phyloP scores from a whole-genome alignment of 2,113 vertebrate species.

The Ameiurus melas region DNA sequence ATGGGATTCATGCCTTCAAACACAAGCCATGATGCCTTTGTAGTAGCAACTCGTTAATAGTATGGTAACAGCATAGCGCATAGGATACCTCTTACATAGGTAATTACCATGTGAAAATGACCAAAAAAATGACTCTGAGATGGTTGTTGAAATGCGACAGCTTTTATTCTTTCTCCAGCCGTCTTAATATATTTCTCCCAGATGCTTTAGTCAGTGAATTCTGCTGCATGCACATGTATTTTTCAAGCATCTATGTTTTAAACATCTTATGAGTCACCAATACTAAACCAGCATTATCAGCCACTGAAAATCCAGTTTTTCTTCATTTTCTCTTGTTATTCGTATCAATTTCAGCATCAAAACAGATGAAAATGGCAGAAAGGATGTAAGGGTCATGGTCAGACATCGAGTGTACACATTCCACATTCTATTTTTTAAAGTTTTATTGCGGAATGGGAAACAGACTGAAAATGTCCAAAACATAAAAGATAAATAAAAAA shows the following conservation, averaged over 20 bases:
- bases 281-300: neutral
- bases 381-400: constrained; percentile 1
- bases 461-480: neutral
- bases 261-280: constrained; percentile 3
- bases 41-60: constrained; percentile 20
- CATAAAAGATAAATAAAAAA: neutral
- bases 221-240: constrained; percentile 14
- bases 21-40: constrained; percentile 9
- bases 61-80: constrained; percentile 26
- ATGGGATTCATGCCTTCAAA: constrained; percentile 17
- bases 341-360: constrained; percentile 2
- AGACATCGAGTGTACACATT: neutral
- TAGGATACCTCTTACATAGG: constrained; percentile 2
- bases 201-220: constrained; percentile 11
- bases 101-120: constrained; percentile 23
- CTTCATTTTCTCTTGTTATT: constrained; percentile 13
- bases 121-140: constrained; percentile 17
- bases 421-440: neutral
- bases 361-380: neutral
- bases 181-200: constrained; percentile 14
- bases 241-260: neutral
- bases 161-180: neutral
- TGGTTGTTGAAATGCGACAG: constrained; percentile 9
- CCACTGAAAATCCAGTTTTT: neutral
- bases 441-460: neutral